These are phyloP conservation scores for Apteryx owenii DNA, from an alignment of 2,113 vertebrate species.

Conservation along the genomic window DNA sequence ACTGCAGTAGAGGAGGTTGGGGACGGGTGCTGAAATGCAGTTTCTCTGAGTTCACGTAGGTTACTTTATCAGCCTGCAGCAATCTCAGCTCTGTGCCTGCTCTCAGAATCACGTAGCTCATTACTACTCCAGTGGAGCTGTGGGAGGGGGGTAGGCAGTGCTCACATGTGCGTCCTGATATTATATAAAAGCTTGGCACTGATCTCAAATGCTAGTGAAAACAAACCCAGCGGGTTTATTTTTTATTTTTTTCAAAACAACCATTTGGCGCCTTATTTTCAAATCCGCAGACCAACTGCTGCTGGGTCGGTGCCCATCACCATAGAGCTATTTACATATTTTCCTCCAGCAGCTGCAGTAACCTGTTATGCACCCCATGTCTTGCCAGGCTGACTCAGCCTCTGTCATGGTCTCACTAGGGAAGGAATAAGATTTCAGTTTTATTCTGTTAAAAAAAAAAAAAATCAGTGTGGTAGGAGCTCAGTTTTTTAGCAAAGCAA, in stretches of 20 bases:
- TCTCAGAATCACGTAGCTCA: background rate
- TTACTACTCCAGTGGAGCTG: rapidly evolving
- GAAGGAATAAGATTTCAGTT: background rate
- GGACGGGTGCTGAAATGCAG: background rate
- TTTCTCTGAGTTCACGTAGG: background rate
- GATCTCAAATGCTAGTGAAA: background rate
- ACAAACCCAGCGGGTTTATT: background rate
- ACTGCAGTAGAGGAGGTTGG: background rate
- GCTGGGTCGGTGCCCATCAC: background rate
- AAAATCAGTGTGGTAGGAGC: background rate
- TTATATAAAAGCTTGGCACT: background rate
- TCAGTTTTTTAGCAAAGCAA: background rate
- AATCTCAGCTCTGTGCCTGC: background rate
- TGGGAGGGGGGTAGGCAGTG: background rate
- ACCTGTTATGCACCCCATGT: background rate
- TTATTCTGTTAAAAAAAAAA: background rate
- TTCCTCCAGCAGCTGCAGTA: background rate
- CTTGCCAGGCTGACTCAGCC: background rate
- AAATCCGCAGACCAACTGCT: background rate
- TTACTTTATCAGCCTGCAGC: background rate
- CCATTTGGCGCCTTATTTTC: conserved; percentile 30
- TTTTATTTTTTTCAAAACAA: background rate
- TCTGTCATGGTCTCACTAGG: background rate
- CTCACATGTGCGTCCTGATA: background rate
- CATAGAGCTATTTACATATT: background rate